Evolutionary conservation across 2,113 vertebrate genomes (phyloP).

Genomic region (Cyprinus carpio): DNA sequence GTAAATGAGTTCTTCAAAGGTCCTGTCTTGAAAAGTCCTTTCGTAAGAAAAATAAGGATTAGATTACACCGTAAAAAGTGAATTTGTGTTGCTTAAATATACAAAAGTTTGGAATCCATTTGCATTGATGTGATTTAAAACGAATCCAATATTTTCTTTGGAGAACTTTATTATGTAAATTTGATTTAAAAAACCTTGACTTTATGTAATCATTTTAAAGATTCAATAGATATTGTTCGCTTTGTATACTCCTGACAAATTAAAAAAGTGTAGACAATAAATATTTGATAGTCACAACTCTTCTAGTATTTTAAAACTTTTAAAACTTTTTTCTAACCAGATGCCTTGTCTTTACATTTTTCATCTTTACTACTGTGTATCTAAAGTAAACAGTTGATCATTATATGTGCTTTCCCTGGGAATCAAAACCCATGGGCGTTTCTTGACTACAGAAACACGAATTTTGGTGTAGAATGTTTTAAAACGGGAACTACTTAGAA

Average conservation of each 20-base stretch:
- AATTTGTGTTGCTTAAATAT: slow-evolving; percentile 2
- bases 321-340: not conserved
- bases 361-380: not conserved
- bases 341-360: not conserved
- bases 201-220: not conserved
- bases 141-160: not conserved
- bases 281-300: not conserved
- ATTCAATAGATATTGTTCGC: not conserved
- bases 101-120: not conserved
- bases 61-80: slow-evolving; percentile 14
- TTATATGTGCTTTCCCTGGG: not conserved
- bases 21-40: slow-evolving; percentile 63
- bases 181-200: not conserved
- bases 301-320: not conserved
- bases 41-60: slow-evolving; percentile 36
- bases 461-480: not conserved
- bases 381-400: not conserved
- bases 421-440: not conserved
- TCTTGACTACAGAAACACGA: not conserved
- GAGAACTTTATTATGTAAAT: not conserved
- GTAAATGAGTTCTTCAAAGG: slow-evolving; percentile 63
- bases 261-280: not conserved
- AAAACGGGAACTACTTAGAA: not conserved
- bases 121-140: not conserved
- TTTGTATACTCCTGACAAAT: not conserved